Conservation (phyloP, 2,113 vertebrate genomes). For the Leucopternis melanops region DNA sequence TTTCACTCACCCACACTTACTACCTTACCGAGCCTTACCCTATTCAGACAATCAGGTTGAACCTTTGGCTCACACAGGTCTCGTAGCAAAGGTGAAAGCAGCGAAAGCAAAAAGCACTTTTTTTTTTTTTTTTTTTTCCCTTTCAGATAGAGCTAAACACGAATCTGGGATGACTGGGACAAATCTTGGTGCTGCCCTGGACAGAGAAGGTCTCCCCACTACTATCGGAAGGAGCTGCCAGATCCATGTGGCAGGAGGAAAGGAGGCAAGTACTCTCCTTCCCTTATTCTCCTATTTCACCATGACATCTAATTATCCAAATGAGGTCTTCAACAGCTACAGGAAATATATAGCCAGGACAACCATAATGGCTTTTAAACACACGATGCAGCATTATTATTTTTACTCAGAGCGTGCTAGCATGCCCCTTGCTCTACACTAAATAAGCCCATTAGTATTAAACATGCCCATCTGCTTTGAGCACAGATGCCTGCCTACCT, state of each 20-base stretch:
- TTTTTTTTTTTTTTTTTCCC: too few relatives aligned
- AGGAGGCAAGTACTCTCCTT: not conserved
- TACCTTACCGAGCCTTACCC: not conserved
- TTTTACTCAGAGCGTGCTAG: not conserved
- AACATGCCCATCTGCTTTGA: not conserved
- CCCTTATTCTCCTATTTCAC: not conserved
- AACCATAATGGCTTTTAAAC: not conserved
- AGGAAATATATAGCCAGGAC: not conserved
- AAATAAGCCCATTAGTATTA: not conserved
- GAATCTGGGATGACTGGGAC: not conserved
- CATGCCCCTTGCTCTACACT: not conserved
- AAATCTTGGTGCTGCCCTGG: rapidly evolving
- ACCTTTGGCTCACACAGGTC: not conserved
- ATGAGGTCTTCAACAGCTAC: not conserved
- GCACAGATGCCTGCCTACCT: not conserved
- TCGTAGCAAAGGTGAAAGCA: not conserved
- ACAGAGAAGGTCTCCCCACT: not conserved
- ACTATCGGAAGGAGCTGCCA: not conserved
- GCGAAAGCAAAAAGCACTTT: not conserved
- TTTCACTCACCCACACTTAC: not conserved
- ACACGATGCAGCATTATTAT: not conserved
- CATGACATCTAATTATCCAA: not conserved
- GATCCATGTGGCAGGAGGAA: not conserved
- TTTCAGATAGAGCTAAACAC: not conserved
- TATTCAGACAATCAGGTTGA: not conserved